Evolutionary conservation across 2,113 vertebrate genomes (phyloP).

Genomic region (Cryptoleucopteryx plumbea): DNA sequence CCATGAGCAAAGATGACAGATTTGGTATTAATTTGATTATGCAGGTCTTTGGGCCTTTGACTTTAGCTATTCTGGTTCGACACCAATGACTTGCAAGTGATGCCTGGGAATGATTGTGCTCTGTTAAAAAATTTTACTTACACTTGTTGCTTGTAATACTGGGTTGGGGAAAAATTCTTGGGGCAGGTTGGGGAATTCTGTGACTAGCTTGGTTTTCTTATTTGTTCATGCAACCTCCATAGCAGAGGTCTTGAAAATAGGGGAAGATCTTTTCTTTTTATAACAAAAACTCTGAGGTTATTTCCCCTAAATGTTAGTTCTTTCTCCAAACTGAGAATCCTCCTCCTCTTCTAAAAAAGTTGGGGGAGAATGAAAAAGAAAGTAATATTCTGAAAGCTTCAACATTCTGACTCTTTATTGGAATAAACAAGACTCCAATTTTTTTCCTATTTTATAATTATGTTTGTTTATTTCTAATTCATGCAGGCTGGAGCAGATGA

Average conservation of each 20-base stretch:
- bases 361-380: not conserved
- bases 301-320: not conserved
- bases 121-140: not conserved
- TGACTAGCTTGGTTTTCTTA: not conserved
- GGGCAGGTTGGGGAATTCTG: not conserved
- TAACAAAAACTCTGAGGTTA: not conserved
- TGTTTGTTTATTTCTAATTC: not conserved
- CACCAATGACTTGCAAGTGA: not conserved
- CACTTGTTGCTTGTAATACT: not conserved
- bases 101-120: not conserved
- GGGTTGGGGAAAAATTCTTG: not conserved
- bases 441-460: not conserved
- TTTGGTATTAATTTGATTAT: not conserved
- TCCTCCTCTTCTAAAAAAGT: not conserved
- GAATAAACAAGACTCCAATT: not conserved
- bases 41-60: not conserved
- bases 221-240: not conserved
- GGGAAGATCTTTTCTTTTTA: not conserved
- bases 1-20: not conserved
- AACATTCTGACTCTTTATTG: not conserved
- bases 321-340: not conserved
- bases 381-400: not conserved
- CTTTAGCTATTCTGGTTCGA: not conserved
- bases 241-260: not conserved
- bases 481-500: not conserved